Evolutionary conservation across 2,113 vertebrate genomes (phyloP).

Genomic region (Hiodon alosoides): DNA sequence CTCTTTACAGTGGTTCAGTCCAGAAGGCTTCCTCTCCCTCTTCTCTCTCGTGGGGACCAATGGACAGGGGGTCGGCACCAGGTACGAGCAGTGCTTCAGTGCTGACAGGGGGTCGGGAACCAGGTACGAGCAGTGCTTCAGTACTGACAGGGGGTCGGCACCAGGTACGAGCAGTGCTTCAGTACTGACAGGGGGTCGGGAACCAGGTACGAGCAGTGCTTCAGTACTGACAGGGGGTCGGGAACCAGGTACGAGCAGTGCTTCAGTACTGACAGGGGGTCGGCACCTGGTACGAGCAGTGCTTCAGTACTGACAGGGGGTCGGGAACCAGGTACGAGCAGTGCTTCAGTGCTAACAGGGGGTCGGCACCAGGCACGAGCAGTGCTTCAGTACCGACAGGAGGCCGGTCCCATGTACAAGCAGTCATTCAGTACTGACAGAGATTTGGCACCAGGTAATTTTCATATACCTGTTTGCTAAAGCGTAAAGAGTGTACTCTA

Average conservation of each 20-base stretch:
- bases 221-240: no score
- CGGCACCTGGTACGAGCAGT: no score
- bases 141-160: no score
- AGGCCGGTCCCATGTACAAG: no score
- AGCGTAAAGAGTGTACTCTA: neutral
- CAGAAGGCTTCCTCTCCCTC: conserved; percentile 88
- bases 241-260: conserved; percentile 74
- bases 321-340: conserved; percentile 62
- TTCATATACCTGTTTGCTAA: neutral
- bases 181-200: conserved; percentile 83
- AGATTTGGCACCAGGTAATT: no score
- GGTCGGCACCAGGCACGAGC: conserved; percentile 86
- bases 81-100: conserved; percentile 60
- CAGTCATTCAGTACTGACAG: no score
- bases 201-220: conserved; percentile 71
- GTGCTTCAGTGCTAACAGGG: conserved; percentile 66
- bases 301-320: no score
- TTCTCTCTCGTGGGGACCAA: conserved; percentile 94
- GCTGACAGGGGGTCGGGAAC: conserved; percentile 97
- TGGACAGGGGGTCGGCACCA: conserved; percentile 95
- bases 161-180: conserved; percentile 62
- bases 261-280: conserved; percentile 89
- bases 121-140: no score
- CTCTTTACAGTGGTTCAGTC: conserved; percentile 85
- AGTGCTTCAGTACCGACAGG: no score